A percentile compares a stretch with the other conserved stretches of the same genome.
These are phyloP conservation scores for Saguinus imperator DNA, from an alignment of 2,113 vertebrate species.

Conservation along the genomic window DNA sequence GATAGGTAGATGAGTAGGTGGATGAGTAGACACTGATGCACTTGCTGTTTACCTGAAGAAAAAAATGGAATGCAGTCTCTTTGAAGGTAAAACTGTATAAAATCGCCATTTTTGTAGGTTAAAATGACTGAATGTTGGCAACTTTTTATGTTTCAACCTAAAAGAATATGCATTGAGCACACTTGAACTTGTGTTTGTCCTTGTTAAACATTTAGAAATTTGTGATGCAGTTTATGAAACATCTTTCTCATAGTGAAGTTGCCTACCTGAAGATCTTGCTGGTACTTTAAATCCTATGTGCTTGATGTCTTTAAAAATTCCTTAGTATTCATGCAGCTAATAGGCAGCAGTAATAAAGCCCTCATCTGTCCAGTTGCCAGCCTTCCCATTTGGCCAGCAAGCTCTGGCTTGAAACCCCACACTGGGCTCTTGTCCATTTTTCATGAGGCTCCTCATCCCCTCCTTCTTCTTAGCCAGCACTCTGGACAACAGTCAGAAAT, in stretches of 20 bases:
- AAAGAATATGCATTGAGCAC: not conserved
- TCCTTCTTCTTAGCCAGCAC: slow-evolving; percentile 80
- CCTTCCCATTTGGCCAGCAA: slow-evolving; percentile 80
- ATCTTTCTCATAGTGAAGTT: slow-evolving; percentile 52
- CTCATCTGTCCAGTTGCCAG: slow-evolving; percentile 80
- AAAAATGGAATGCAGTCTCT: slow-evolving; percentile 65
- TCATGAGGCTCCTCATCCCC: slow-evolving; percentile 75
- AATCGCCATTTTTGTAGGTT: not conserved
- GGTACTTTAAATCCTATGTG: slow-evolving; percentile 72
- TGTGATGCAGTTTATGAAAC: slow-evolving; percentile 55
- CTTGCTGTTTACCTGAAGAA: slow-evolving; percentile 46
- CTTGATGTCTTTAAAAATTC: slow-evolving; percentile 80
- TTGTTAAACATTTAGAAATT: slow-evolving; percentile 56
- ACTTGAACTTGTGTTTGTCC: slow-evolving; percentile 61
- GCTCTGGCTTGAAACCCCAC: slow-evolving; percentile 77
- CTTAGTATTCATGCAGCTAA: slow-evolving; percentile 79
- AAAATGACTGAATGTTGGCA: not conserved
- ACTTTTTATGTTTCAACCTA: not conserved
- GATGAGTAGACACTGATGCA: not conserved
- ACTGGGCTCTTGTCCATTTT: slow-evolving; percentile 82
- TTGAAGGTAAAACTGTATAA: slow-evolving; percentile 28
- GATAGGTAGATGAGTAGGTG: not conserved
- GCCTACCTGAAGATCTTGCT: slow-evolving; percentile 55
- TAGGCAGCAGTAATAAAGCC: slow-evolving; percentile 76
- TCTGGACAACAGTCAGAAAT: slow-evolving; percentile 82